These are phyloP conservation scores for Zaprionus capensis DNA, from an alignment of 1,140 invertebrate genomes.

Conservation along the genomic window DNA sequence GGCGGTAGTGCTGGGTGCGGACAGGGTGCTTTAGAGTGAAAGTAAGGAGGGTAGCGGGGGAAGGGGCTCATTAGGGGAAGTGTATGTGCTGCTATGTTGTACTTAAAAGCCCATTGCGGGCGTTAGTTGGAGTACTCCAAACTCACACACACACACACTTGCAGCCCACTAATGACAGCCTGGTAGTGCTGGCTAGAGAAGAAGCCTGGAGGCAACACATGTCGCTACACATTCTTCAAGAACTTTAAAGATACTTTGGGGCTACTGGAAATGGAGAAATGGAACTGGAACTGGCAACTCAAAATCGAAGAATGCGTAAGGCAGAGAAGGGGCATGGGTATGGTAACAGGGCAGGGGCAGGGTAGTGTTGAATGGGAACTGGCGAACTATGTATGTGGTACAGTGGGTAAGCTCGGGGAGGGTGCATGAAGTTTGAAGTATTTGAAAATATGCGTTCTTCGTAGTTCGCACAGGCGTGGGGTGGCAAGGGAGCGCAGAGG, in stretches of 20 bases:
- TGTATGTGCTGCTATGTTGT: slow-evolving; percentile 3
- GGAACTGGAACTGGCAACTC: neutral
- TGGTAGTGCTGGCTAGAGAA: neutral
- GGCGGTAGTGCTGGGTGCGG: neutral
- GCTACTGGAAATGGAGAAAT: slow-evolving; percentile 10
- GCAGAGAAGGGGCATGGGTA: neutral
- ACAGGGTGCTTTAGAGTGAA: neutral
- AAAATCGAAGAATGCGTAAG: slow-evolving; percentile 2
- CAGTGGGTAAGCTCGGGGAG: neutral
- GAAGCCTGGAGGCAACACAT: slow-evolving; percentile 32
- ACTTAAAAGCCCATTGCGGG: slow-evolving; percentile 61
- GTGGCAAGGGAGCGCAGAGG: neutral
- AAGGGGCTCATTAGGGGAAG: neutral
- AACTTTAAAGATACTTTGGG: slow-evolving; percentile 23
- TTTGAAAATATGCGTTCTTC: slow-evolving; percentile 4
- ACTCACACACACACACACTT: too few relatives aligned
- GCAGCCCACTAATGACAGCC: neutral
- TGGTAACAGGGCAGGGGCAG: neutral
- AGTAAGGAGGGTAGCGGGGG: neutral
- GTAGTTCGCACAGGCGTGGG: neutral
- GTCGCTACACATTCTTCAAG: slow-evolving; percentile 30
- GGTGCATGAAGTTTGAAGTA: neutral
- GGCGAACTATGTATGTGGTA: neutral
- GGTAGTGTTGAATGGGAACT: neutral
- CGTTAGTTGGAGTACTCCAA: neutral